Evolutionary conservation across 2,113 vertebrate species (phyloP), one percentile per base, ranked within the genome.

Genomic region (Hypanus sabinus): DNA sequence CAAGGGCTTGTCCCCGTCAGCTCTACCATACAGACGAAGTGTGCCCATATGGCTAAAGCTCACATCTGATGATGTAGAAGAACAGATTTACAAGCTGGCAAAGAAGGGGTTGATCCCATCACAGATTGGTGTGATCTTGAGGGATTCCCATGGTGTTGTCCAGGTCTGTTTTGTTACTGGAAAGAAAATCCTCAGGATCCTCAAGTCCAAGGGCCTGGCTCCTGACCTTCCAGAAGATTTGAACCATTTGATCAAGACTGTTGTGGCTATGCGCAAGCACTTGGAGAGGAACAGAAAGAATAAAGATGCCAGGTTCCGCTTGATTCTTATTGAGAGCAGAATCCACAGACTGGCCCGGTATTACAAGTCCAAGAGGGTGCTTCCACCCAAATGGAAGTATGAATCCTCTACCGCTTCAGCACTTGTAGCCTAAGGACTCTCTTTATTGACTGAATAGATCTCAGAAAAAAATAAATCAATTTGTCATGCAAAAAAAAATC

Each of bases 201-300:
- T 99, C 9, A 99, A 99, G 95, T 98, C 98, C 0, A 99, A 99
- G 95, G 99, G 99, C 83, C 96, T 99, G 95, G 98, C 99, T 62
- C 99, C 99, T 71, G 99, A 99, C 95, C 98, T 99, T 91, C 99
- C 99, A 0, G 99, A 99, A 96, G 99, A 99, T 95, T 97, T 99
- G n/a, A 99, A 99, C 95, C 99, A 99, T 96, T 97, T 99, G 95
- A 99, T 99, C 96, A 99, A 99, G 97, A 99, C 99, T 96, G 99
- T 98, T 5, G 99, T 99, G 71, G 99, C 99, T 57, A 98, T 99
- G 95, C 97, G 99, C 83, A 99, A 99, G 94, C 99, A 99, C 96
- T 97, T 99, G 95, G 99, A 99, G 96, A 98, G 99, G 95, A 99
- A 98, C 97, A 97, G 99, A 95, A 99, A 99, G 98, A 99, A 99